Evolutionary conservation across 2,113 vertebrate genomes (phyloP), one percentile per base, ranked within the genome.

Genomic region (Oxyruncus cristatus): DNA sequence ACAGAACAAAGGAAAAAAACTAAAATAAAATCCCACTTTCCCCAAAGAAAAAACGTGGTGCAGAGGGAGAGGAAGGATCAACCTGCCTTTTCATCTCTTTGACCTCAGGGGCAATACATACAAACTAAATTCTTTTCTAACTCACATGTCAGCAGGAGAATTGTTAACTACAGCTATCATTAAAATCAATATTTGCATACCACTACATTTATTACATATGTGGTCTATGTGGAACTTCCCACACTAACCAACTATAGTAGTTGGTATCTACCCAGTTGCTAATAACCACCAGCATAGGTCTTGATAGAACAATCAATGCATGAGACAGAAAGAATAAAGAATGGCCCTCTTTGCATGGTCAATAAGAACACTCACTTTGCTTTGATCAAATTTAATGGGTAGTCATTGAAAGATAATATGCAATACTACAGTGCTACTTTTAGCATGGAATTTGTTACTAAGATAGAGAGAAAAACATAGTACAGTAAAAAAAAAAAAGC

Each of bases 401-500:
- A 92, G 59, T 88, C 68, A 77, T 41, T 90, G 93, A 94, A 96
- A 94, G 82, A 90, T 67, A 95, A 93, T 50, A 94, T 22, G 41
- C 65, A 88, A 86, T 52, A 75, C 9, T 86, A 78, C 23, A 68
- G 77, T 72, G 76, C 65, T 56, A 75, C 72, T 81, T 91, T 65
- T 72, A 94, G 52, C 26, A 44, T 7, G 15, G 35, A 79, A 85
- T 72, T 85, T 85, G 24, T 42, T 91, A 66, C 59, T 35, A 70
- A 83, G 71, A 49, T 22, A 62, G 24, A 68, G 17, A 74, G 8
- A 55, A 85, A 85, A 93, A 6, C 6, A 30, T 18, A 53, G 20
- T 10, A 63, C 24, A 46, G 8, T 22, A 2, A n/a, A 72, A 65
- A 30, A 7, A 32, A 30, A 9, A 1, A 1, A 30, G 59, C 28